Evolutionary conservation across 92 coral and sea anemone species (phyloP), one percentile per base, ranked within the genome.

Genomic region (Siderastrea radians): DNA sequence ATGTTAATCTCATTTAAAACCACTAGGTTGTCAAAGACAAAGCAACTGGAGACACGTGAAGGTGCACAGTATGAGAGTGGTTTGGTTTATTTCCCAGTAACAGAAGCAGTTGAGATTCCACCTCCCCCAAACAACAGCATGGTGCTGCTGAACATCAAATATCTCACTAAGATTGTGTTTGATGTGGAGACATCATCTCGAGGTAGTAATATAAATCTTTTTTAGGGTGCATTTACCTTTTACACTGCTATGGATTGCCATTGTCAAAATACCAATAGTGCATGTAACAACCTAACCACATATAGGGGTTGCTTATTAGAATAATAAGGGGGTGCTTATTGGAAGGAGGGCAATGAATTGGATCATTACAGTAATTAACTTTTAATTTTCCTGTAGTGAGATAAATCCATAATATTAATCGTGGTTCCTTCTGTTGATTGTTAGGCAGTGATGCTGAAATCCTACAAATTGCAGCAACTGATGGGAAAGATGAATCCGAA

Each of bases 391-490:
- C 57, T 53, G 10, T 53, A 53, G 57, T 53, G 57, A 53, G 57
- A 53, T 53, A 53, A 53, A 53, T 53, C 57, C 57, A 53, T 53
- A 53, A 53, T 53, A 53, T 53, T 53, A 53, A 5, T 10, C 10
- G 57, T 53, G 57, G 10, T 53, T 53, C 10, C 57, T 10, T 10
- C 13, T 68, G 49, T 7, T 68, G 43, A 8, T 48, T 60, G 57
- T 8, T 61, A 89, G 88, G 89, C 10, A 86, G 77, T 57, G 85
- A 83, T 79, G 50, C 92, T 44, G 92, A 88, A 76, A 88, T 88
- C 44, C 81, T 75, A 44, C 90, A 87, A 83, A 83, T 89, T 68
- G 89, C 92, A 48, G 92, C 92, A 13, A 89, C 92, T 13, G 92
- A 89, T 84, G 92, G 88, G 13, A 11, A 8, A 19, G 92, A 89